Conservation (phyloP, 30 jellyfish, hydroid and myxozoan species). For the Aurelia coerulea region DNA sequence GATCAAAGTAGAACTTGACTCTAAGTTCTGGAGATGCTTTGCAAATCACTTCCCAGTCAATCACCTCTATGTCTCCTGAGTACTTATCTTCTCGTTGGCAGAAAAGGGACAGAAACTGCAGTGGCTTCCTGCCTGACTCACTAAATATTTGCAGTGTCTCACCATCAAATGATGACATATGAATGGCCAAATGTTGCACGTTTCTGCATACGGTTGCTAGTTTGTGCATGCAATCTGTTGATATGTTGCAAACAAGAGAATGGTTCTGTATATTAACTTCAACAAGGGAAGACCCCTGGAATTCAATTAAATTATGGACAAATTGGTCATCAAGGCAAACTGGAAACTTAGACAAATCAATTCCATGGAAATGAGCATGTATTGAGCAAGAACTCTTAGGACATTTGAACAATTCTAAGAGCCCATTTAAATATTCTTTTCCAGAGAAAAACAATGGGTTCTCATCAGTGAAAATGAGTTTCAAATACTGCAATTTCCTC, state of each 20-base stretch:
- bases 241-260: conserved; percentile 49
- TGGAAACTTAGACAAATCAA: conserved; percentile 70
- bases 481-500: conserved; percentile 10
- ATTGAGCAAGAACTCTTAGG: background rate
- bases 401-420: conserved; percentile 19
- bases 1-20: conserved; percentile 54
- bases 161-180: conserved; percentile 42
- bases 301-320: background rate
- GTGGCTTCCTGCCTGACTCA: conserved; percentile 13
- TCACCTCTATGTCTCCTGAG: conserved; percentile 16
- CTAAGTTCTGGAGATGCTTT: conserved; percentile 35
- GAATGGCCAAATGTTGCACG: conserved; percentile 35
- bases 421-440: conserved; percentile 11
- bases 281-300: conserved; percentile 24
- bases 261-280: conserved; percentile 38
- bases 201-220: conserved; percentile 34
- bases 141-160: conserved; percentile 41
- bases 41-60: conserved; percentile 51
- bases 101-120: conserved; percentile 36
- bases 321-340: conserved; percentile 33
- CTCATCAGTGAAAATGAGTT: conserved; percentile 30
- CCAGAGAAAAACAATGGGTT: conserved; percentile 69
- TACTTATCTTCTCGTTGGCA: conserved; percentile 62
- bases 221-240: conserved; percentile 28
- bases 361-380: conserved; percentile 8